A percentile compares a stretch with the other conserved stretches of the same genome.
Conservation (phyloP, 2,888 invertebrate species). For the Orchesella flavescens region DNA sequence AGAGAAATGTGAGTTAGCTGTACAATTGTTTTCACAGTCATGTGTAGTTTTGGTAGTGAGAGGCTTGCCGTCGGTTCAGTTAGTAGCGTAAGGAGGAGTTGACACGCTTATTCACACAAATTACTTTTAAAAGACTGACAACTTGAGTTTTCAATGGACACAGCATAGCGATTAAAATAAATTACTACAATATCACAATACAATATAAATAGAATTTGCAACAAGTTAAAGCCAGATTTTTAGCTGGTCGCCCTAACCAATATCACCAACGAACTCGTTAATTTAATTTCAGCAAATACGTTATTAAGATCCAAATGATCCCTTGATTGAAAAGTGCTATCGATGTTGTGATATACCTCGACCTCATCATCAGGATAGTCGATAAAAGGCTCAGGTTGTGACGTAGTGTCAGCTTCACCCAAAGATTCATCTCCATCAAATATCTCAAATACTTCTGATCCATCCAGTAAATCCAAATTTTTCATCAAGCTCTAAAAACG, state of each 20-base stretch:
- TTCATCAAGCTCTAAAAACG: conserved; percentile 59
- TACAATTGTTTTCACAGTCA: conserved; percentile 6
- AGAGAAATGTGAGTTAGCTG: conserved; percentile 4
- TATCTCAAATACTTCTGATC: conserved; percentile 66
- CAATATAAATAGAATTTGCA: conserved; percentile 1
- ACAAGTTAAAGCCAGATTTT: conserved; percentile 31
- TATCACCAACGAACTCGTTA: conserved; percentile 29
- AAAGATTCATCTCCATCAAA: conserved; percentile 64
- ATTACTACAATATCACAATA: conserved; percentile 8
- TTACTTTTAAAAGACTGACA: neutral
- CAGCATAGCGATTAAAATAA: conserved; percentile 27
- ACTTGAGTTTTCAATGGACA: conserved; percentile 1
- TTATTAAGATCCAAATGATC: conserved; percentile 18
- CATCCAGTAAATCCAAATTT: conserved; percentile 68
- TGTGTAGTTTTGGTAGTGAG: neutral
- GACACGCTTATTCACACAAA: conserved; percentile 15
- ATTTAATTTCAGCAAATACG: conserved; percentile 37
- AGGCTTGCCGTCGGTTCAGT: neutral
- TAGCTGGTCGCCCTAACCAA: conserved; percentile 22
- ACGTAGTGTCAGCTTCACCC: conserved; percentile 62
- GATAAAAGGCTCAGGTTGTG: conserved; percentile 79
- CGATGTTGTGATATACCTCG: conserved; percentile 72
- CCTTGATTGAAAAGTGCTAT: conserved; percentile 43
- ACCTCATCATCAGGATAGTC: conserved; percentile 93
- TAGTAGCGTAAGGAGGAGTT: conserved; percentile 18